phyloP scores from a whole-genome alignment of 2,113 vertebrate genomes.

The Phylloscopus whistleri region DNA sequence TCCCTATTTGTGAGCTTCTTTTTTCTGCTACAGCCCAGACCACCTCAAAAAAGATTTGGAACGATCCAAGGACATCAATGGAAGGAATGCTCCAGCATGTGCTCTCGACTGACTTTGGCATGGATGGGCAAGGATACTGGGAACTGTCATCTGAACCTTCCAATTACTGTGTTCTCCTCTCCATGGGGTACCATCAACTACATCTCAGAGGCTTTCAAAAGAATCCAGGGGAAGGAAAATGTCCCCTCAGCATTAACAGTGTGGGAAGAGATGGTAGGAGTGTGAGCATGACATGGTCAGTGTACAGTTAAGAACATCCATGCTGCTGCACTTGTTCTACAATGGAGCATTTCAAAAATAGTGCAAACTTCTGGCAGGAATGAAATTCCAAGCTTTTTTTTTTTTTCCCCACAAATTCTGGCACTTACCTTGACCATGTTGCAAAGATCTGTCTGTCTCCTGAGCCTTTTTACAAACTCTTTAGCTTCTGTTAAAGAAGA shows the following conservation, averaged over 20 bases:
- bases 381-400: neutral
- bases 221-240: neutral
- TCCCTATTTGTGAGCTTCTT: neutral
- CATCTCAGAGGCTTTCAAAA: neutral
- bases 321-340: neutral
- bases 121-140: neutral
- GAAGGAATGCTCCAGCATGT: neutral
- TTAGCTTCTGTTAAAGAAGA: slow-evolving; percentile 65
- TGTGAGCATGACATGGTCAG: neutral
- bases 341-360: neutral
- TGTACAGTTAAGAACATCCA: neutral
- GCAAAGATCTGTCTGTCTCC: slow-evolving; percentile 73
- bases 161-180: neutral
- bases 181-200: neutral
- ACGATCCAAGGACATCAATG: neutral
- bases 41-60: neutral
- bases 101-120: neutral
- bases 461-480: slow-evolving; percentile 68
- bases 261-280: neutral
- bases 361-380: neutral
- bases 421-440: slow-evolving; percentile 70
- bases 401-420: neutral
- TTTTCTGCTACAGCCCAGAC: neutral
- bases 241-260: neutral
- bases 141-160: neutral